Conservation (phyloP, 2,888 invertebrate species). For the Euplagia quadripunctaria region DNA sequence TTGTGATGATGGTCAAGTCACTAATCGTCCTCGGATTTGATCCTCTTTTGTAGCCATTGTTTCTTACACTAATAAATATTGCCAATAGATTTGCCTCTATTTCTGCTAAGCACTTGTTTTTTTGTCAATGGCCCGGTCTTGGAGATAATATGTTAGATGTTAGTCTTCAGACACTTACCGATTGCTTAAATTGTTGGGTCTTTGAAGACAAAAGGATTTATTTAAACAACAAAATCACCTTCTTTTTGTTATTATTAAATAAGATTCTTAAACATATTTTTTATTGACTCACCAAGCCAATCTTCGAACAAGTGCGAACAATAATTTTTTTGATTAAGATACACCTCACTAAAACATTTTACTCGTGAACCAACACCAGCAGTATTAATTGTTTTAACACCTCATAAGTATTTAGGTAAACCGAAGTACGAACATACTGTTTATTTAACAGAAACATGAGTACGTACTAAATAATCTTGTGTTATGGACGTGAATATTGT, state of each 20-base stretch:
- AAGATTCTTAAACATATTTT: neutral
- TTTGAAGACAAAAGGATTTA: neutral
- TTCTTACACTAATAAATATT: no score
- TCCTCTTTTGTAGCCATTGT: no score
- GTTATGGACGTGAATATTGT: conserved; percentile 65
- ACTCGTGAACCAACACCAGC: neutral
- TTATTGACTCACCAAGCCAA: neutral
- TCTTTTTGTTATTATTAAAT: neutral
- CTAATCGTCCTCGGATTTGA: no score
- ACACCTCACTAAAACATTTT: neutral
- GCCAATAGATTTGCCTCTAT: no score
- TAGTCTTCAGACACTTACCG: neutral
- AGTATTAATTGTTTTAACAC: conserved; percentile 3
- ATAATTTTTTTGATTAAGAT: neutral
- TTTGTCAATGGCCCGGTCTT: neutral
- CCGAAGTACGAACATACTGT: conserved; percentile 33
- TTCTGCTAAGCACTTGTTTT: neutral
- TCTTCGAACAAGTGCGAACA: neutral
- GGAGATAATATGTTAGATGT: neutral
- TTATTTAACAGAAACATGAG: conserved; percentile 51
- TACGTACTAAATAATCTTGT: conserved; percentile 44
- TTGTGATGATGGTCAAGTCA: no score
- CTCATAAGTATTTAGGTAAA: conserved; percentile 22
- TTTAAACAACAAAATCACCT: neutral
- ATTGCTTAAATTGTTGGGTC: neutral